Percentiles rank a stretch among this genome's conserved stretches.
Evolutionary conservation across 2,888 invertebrate genomes (phyloP).

Genomic region (Scaptomyza flava): DNA sequence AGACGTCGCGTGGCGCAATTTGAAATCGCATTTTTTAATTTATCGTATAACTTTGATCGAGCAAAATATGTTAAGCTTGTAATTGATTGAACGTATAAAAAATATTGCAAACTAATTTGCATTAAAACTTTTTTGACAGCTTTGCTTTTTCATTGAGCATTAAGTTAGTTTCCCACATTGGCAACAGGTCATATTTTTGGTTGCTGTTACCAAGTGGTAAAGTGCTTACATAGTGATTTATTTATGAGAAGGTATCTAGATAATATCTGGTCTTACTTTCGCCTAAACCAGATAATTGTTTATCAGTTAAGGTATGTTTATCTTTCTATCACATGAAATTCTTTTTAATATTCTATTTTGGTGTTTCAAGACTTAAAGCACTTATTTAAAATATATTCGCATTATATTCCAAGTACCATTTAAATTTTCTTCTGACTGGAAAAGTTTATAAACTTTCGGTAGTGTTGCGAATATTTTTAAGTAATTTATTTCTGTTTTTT

Average conservation of each 20-base stretch:
- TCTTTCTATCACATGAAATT: conserved; percentile 13
- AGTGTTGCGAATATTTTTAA: conserved; percentile 11
- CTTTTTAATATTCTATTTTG: conserved; percentile 5
- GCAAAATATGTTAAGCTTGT: background rate
- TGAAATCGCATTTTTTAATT: conserved; percentile 20
- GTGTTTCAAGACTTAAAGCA: background rate
- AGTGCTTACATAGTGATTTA: conserved; percentile 40
- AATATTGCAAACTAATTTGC: conserved; percentile 31
- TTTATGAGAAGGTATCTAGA: conserved; percentile 31
- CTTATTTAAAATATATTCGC: conserved; percentile 4
- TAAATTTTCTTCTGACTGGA: background rate
- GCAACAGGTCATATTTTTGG: conserved; percentile 20
- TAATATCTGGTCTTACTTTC: conserved; percentile 4
- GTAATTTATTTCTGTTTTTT: background rate
- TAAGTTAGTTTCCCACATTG: conserved; percentile 45
- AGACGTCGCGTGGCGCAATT: conserved; percentile 63
- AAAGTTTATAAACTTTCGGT: conserved; percentile 34
- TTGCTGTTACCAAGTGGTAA: conserved; percentile 37
- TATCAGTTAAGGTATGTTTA: conserved; percentile 11
- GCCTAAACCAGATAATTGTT: background rate
- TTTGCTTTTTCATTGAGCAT: conserved; percentile 47
- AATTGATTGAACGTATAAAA: conserved; percentile 38
- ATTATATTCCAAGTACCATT: background rate
- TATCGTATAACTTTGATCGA: conserved; percentile 11
- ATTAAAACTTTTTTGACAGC: conserved; percentile 11